phyloP scores from a whole-genome alignment of 2,113 vertebrate species.

The Aldabrachelys gigantea region DNA sequence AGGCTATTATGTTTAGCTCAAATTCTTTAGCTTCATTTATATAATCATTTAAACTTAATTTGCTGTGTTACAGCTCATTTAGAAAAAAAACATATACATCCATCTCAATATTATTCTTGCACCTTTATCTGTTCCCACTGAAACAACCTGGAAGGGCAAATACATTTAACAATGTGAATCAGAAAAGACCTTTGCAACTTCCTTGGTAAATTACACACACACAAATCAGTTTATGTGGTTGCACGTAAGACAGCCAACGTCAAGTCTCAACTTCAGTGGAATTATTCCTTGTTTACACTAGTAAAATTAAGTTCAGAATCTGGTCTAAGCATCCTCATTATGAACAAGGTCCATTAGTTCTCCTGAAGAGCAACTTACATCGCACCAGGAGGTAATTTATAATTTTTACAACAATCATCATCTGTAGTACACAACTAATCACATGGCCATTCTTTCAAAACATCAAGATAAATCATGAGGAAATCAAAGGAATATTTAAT shows the following conservation, averaged over 20 bases:
- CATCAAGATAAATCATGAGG: conserved; percentile 42
- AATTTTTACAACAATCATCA: conserved; percentile 47
- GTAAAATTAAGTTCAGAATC: background rate
- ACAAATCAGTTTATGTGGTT: fast-evolving
- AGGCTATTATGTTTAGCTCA: background rate
- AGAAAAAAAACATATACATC: background rate
- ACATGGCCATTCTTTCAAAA: conserved; percentile 38
- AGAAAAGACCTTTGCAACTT: background rate
- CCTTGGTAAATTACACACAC: background rate
- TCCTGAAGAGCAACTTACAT: background rate
- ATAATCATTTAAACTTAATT: background rate
- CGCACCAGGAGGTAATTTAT: conserved; percentile 25
- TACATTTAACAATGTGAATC: fast-evolving
- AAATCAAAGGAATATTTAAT: conserved; percentile 13
- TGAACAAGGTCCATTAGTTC: background rate
- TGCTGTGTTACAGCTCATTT: background rate
- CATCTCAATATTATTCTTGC: background rate
- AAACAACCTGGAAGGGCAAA: background rate
- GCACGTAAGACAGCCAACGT: background rate
- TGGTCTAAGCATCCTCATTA: background rate
- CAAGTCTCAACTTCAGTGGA: background rate
- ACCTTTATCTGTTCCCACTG: background rate
- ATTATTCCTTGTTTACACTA: background rate
- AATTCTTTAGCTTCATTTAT: background rate
- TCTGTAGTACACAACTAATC: conserved; percentile 42